A percentile compares a stretch with the other conserved stretches of the same genome.
These are phyloP conservation scores for Hippoglossus hippoglossus DNA, from an alignment of 2,797 vertebrate species.

Conservation along the genomic window DNA sequence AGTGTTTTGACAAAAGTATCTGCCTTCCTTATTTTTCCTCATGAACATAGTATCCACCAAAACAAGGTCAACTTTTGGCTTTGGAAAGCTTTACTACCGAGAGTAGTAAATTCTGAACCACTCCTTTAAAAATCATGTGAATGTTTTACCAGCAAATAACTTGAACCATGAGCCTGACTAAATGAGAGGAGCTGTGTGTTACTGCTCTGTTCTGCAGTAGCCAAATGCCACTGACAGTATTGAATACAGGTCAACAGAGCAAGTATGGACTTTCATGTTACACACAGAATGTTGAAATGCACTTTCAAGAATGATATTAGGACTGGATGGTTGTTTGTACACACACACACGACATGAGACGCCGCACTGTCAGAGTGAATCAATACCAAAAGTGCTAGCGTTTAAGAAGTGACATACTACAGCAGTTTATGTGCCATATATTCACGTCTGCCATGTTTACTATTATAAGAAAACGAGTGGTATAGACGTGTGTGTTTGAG, in stretches of 20 bases:
- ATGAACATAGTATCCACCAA: constrained; percentile 6
- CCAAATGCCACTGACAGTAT: constrained; percentile 65
- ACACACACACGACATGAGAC: constrained; percentile 30
- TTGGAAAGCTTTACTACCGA: constrained; percentile 43
- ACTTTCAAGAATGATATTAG: constrained; percentile 64
- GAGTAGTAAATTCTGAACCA: constrained; percentile 40
- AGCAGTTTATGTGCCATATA: constrained; percentile 56
- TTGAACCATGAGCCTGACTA: constrained; percentile 48
- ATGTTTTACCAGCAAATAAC: constrained; percentile 65
- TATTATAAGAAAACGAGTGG: constrained; percentile 34
- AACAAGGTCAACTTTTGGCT: constrained; percentile 36
- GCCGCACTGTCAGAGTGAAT: constrained; percentile 32
- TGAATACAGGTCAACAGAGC: constrained; percentile 47
- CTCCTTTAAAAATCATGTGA: constrained; percentile 57
- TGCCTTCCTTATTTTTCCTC: constrained; percentile 15
- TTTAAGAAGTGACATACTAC: constrained; percentile 23
- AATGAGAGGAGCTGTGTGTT: constrained; percentile 20
- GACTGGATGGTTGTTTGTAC: constrained; percentile 51
- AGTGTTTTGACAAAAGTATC: constrained; percentile 32
- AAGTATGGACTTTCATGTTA: constrained; percentile 25
- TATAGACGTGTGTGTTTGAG: constrained; percentile 35
- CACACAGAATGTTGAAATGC: constrained; percentile 67
- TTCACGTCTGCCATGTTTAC: constrained; percentile 56
- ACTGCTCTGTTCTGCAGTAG: constrained; percentile 30
- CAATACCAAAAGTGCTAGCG: constrained; percentile 59